Evolutionary conservation across 2,888 invertebrate genomes (phyloP), one percentile per base, ranked within the genome.

Genomic region (Chydorus sphaericus): DNA sequence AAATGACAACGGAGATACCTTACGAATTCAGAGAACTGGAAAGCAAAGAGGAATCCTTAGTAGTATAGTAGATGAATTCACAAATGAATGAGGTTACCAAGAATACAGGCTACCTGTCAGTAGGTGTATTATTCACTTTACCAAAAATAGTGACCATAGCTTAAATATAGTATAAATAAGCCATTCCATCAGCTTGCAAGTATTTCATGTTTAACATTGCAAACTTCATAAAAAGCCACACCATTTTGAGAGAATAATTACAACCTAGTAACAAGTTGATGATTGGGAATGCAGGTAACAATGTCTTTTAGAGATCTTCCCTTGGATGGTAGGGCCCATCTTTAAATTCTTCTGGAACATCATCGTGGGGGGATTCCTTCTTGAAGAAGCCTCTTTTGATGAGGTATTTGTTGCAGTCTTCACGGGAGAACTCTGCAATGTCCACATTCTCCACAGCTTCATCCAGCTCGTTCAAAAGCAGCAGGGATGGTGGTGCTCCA

Each of bases 341-440:
- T 48, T 38, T 36, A 53, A 57, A 60, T 54, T 61, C 51, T n/a
- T 60, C 61, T 16, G 62, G 62, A 14, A 62, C 61, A 26, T 56
- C 59, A 14, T 60, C 61, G 14, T 59, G 49, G 29, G 55, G 26
- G 11, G 29, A 51, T 3, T 53, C 33, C 54, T 61, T 61, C 54
- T 59, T 60, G 57, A 57, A 57, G 37, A 57, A 57, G 33, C 57
- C 57, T 8, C 33, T n/a, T n/a, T 54, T 56, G 18, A 54, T 3
- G 31, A 57, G 48, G n/a, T 36, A 28, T 18, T 44, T 16, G 54
- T 57, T 57, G 29, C 57, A 57, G 10, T 57, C 54, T 26, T 57
- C 57, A 18, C 57, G 29, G 6, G 53, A 44, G 10, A 54, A 48
- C 5, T 36, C 33, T 18, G 57, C 18, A 10, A 57, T 33, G 48